Evolutionary conservation across 2,888 invertebrate species (phyloP).

Genomic region (Pristionchus arcanus): DNA sequence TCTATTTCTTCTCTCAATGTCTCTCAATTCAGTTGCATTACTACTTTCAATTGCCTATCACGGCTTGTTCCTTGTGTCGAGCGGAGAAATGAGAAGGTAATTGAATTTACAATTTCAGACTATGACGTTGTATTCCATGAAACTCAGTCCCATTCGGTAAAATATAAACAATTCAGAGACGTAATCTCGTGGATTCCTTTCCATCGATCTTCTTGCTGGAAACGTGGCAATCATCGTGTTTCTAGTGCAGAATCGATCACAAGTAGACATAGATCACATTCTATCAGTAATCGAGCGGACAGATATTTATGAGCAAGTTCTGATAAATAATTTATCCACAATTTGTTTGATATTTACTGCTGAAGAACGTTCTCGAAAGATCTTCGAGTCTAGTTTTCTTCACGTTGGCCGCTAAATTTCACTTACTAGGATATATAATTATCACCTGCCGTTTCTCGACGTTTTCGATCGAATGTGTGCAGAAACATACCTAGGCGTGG

Average conservation of each 20-base stretch:
- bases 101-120: neutral
- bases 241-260: neutral
- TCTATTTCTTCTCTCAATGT: neutral
- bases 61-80: neutral
- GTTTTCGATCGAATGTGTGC: too few relatives aligned
- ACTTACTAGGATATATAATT: too few relatives aligned
- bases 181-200: neutral
- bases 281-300: neutral
- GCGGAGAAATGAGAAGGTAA: neutral
- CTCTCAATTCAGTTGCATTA: neutral
- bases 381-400: too few relatives aligned
- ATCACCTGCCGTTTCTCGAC: too few relatives aligned
- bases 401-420: too few relatives aligned
- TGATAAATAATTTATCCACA: neutral
- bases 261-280: neutral
- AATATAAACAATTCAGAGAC: neutral
- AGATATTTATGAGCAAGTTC: neutral
- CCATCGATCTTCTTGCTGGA: neutral
- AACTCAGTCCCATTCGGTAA: neutral
- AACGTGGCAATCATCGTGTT: neutral
- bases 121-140: neutral
- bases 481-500: too few relatives aligned
- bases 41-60: neutral
- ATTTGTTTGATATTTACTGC: neutral
- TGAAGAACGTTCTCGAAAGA: neutral